Evolutionary conservation across 2,797 vertebrate species (phyloP).

Genomic region (Enteromius anoplus): DNA sequence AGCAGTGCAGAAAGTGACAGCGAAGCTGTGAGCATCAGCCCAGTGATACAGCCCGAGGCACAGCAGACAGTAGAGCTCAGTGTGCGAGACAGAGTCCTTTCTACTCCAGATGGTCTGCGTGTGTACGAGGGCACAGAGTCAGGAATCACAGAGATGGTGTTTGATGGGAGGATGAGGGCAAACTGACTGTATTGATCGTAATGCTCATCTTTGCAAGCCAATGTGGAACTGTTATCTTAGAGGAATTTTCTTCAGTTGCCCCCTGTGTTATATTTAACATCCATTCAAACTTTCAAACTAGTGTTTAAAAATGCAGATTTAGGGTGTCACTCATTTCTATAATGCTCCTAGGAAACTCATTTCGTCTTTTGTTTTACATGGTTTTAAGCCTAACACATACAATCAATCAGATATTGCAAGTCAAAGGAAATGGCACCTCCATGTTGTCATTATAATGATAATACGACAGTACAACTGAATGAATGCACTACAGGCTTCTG

Average conservation of each 20-base stretch:
- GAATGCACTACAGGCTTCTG: neutral
- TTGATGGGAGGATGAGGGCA: constrained; percentile 55
- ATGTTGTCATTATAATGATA: constrained; percentile 47
- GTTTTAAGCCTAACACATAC: constrained; percentile 9
- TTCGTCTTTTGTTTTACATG: neutral
- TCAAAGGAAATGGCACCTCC: constrained; percentile 32
- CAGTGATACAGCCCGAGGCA: constrained; percentile 49
- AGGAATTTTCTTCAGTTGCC: neutral
- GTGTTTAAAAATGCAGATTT: neutral
- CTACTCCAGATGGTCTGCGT: constrained; percentile 58
- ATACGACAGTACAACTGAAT: constrained; percentile 44
- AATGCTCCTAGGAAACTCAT: neutral
- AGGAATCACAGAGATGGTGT: constrained; percentile 46
- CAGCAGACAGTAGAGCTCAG: constrained; percentile 30
- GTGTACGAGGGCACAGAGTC: constrained; percentile 20
- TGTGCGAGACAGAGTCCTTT: constrained; percentile 28
- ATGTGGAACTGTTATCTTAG: neutral
- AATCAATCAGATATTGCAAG: constrained; percentile 36
- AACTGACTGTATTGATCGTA: constrained; percentile 20
- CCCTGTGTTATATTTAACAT: neutral
- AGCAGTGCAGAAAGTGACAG: constrained; percentile 63
- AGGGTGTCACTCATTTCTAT: neutral
- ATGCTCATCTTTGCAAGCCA: neutral
- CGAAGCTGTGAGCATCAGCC: constrained; percentile 50
- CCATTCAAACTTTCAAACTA: neutral